A percentile compares a stretch with the other conserved stretches of the same genome.
phyloP scores from a whole-genome alignment of 1,140 invertebrate species.

The Scylla paramamosain region DNA sequence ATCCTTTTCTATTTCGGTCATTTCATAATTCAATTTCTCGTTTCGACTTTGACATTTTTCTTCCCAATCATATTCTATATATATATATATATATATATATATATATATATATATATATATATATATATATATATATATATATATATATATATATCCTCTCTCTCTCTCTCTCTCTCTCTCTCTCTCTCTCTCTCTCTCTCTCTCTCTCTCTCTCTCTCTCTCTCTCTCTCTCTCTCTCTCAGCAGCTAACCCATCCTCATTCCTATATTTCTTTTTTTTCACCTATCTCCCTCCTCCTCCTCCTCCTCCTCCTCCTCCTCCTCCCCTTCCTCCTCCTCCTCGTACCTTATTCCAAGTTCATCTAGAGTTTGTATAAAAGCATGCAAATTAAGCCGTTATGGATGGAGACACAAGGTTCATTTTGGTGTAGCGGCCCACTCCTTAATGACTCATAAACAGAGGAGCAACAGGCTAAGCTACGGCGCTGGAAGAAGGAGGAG shows the following conservation, averaged over 20 bases:
- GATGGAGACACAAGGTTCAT: background rate
- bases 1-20: too few species aligned
- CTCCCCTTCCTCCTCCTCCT: background rate
- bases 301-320: background rate
- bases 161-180: slow-evolving; percentile 21
- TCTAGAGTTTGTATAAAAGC: background rate
- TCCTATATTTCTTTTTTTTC: background rate
- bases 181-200: background rate
- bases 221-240: background rate
- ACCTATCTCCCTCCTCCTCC: background rate
- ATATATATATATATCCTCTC: background rate
- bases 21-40: too few species aligned
- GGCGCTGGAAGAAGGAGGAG: too few species aligned
- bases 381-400: background rate
- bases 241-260: background rate
- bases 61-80: too few species aligned
- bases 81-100: too few species aligned
- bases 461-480: background rate
- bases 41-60: too few species aligned
- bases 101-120: background rate
- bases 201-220: background rate
- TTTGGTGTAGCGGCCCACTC: background rate
- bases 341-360: background rate
- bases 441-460: background rate
- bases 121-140: background rate